A percentile compares a stretch with the other conserved stretches of the same genome.
Evolutionary conservation across 2,888 invertebrate genomes (phyloP).

Genomic region (Prionchulus punctatus): DNA sequence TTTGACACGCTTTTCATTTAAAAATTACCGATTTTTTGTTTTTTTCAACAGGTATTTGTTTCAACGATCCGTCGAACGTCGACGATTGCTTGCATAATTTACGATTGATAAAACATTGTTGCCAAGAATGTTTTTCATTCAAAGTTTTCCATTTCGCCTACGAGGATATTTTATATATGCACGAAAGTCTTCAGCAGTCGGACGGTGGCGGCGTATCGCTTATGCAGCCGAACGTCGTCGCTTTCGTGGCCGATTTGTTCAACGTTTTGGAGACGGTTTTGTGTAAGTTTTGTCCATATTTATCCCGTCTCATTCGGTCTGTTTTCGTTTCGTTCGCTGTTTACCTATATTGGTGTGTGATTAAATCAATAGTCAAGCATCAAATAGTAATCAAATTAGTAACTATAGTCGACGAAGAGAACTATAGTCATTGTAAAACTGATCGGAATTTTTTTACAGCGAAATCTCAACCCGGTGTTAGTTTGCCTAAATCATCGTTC

Average conservation of each 20-base stretch:
- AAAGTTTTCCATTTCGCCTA: conserved; percentile 35
- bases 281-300: no score
- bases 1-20: no score
- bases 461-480: no score
- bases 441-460: no score
- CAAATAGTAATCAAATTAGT: no score
- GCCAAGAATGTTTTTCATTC: conserved; percentile 29
- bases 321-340: conserved; percentile 34
- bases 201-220: no score
- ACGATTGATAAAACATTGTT: conserved; percentile 32
- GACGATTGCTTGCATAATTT: conserved; percentile 38
- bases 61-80: conserved; percentile 34
- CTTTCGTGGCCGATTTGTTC: conserved; percentile 37
- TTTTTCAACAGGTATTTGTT: conserved; percentile 34
- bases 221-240: conserved; percentile 27
- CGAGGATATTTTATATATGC: conserved; percentile 37
- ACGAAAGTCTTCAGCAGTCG: no score
- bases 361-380: no score
- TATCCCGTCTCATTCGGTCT: conserved; percentile 32
- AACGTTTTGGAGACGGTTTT: conserved; percentile 28
- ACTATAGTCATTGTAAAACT: no score
- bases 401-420: no score
- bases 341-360: no score
- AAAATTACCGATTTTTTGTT: not conserved
- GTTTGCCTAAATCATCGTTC: no score